Evolutionary conservation across 1,140 invertebrate species (phyloP).

Genomic region (Zophobas morio): DNA sequence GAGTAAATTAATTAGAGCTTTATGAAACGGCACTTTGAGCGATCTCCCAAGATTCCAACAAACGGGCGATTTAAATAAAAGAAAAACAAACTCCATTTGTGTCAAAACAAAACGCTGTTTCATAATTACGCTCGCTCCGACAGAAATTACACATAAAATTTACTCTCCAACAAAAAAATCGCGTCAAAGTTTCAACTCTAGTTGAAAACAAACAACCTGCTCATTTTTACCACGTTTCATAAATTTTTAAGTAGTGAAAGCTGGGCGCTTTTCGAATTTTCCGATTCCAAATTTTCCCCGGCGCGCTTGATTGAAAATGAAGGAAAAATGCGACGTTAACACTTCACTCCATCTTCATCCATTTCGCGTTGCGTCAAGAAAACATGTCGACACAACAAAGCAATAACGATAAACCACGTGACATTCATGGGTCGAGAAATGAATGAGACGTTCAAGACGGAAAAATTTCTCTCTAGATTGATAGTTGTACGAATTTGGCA

Average conservation of each 20-base stretch:
- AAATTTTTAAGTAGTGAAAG: constrained; percentile 11
- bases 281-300: not conserved
- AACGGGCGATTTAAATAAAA: no score
- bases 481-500: not conserved
- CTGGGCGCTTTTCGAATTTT: not conserved
- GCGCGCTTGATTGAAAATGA: not conserved
- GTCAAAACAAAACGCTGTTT: no score
- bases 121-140: no score
- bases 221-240: not conserved
- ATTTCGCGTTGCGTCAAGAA: not conserved
- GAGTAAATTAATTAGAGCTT: constrained; percentile 33
- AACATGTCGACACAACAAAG: constrained; percentile 9
- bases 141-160: no score
- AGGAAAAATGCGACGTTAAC: constrained; percentile 2
- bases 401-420: constrained; percentile 3
- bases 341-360: constrained; percentile 32
- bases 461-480: not conserved
- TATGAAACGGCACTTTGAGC: not conserved
- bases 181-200: no score
- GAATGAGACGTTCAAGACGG: not conserved
- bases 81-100: no score
- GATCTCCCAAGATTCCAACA: no score
- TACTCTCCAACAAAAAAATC: no score
- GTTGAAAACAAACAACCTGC: no score
- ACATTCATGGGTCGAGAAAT: constrained; percentile 17